Percentiles rank a stretch among this genome's conserved stretches.
Conservation (phyloP, 2,113 vertebrate species). For the Amphiprion percula region DNA sequence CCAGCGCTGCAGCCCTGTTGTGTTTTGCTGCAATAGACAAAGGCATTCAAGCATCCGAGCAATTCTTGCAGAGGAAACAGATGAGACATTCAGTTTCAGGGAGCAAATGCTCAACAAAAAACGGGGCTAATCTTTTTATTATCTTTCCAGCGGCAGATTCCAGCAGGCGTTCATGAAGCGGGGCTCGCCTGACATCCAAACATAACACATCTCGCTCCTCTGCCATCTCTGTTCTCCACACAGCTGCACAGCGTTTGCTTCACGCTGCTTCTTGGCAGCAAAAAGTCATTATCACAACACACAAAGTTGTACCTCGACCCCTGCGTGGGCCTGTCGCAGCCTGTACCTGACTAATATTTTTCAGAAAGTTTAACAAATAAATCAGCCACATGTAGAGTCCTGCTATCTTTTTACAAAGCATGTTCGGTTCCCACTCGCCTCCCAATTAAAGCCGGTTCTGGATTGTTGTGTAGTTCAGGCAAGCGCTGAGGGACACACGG, state of each 20-base stretch:
- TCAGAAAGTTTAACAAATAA: constrained; percentile 33
- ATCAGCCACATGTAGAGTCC: constrained; percentile 52
- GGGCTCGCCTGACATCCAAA: constrained; percentile 85
- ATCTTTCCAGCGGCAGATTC: constrained; percentile 94
- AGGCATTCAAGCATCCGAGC: constrained; percentile 90
- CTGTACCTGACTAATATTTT: constrained; percentile 73
- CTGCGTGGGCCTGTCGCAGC: constrained; percentile 58
- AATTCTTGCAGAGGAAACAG: constrained; percentile 93
- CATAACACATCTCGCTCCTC: constrained; percentile 82
- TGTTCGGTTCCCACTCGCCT: constrained; percentile 44
- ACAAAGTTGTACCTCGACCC: constrained; percentile 53
- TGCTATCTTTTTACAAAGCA: constrained; percentile 52
- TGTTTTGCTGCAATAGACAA: constrained; percentile 88
- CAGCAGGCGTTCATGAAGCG: constrained; percentile 89
- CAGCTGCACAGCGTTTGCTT: constrained; percentile 91
- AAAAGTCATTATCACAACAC: constrained; percentile 81
- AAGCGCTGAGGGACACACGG: constrained; percentile 78
- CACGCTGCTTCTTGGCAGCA: constrained; percentile 78
- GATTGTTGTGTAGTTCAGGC: constrained; percentile 74
- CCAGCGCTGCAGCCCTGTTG: constrained; percentile 44
- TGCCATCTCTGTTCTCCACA: constrained; percentile 52
- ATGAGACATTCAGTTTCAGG: constrained; percentile 96
- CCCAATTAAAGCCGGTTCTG: constrained; percentile 74
- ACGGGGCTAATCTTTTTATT: constrained; percentile 94
- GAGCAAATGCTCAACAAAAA: constrained; percentile 90